Evolutionary conservation across 2,113 vertebrate genomes (phyloP), one percentile per base, ranked within the genome.

Genomic region (Zosterops borbonicus): DNA sequence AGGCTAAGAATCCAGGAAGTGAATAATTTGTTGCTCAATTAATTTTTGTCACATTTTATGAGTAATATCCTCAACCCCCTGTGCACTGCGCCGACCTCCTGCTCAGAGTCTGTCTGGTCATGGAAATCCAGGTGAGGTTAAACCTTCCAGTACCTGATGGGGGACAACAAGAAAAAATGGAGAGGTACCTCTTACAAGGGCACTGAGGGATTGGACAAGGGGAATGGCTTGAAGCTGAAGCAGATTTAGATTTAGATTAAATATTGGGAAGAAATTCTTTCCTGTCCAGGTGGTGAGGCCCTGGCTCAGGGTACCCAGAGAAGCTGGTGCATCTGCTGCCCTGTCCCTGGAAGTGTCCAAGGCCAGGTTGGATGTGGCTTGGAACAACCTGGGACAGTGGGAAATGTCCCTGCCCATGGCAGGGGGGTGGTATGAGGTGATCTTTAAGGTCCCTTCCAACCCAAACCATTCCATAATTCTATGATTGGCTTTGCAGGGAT

Each of bases 31-130:
- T 9, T 28, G 10, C 20, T 79, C 47, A 52, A 6, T 27, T 71
- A 9, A 27, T 81, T 74, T 23, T 55, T 47, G 22, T 75, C 44
- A n/a, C 35, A 25, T 90, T 91, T 84, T 44, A 15, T 25, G 20
- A 85, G 20, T 3, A 56, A 76, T 28, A 64, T 8, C 29, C 64
- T 73, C 58, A 85, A 82, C 29, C 3, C 18, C 8, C 39, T 7
- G 0, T 39, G 19, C 35, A 35, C 16, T 23, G 74, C 87, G 27
- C 50, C 0, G 0, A 4, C 13, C 24, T 71, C 9, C 31, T 67
- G 41, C n/a, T 76, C 0, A 0, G 35, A 79, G 35, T 35, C 35
- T n/a, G 50, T 52, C 69, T 50, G 42, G 52, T 50, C 23, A 33
- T 5, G n/a, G 19, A 80, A 64, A 68, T 69, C 27, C 24, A 69